Percentiles rank a stretch among this genome's conserved stretches.
phyloP scores from a whole-genome alignment of 2,888 invertebrate species.

The Thereva unica region DNA sequence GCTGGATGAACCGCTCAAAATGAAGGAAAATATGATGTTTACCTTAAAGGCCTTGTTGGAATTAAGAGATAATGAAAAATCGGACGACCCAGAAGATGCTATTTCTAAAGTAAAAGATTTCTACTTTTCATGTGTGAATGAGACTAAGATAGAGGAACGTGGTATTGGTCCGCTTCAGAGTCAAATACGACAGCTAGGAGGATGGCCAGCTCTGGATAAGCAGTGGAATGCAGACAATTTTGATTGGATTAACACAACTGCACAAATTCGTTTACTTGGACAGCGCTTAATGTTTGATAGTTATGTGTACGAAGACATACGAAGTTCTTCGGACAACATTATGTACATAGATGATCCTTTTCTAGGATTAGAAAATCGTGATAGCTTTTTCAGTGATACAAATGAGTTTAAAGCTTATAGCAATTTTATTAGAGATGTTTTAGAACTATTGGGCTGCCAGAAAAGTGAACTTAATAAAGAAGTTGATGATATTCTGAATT shows the following conservation, averaged over 20 bases:
- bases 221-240: slow-evolving; percentile 1
- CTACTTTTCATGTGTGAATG: slow-evolving; percentile 11
- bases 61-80: background rate
- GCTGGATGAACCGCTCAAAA: background rate
- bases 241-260: slow-evolving; percentile 15
- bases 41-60: background rate
- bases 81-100: background rate
- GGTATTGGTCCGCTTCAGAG: slow-evolving; percentile 2
- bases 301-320: slow-evolving; percentile 13
- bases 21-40: background rate
- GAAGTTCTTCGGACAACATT: slow-evolving; percentile 1
- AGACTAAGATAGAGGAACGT: background rate
- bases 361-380: slow-evolving; percentile 7
- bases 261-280: background rate
- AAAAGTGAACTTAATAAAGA: background rate
- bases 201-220: slow-evolving; percentile 16
- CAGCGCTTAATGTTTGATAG: slow-evolving; percentile 1
- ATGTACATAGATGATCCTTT: slow-evolving; percentile 7
- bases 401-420: slow-evolving; percentile 14
- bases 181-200: background rate
- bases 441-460: background rate
- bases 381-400: background rate
- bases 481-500: slow-evolving; percentile 20
- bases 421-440: slow-evolving; percentile 10
- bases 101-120: slow-evolving; percentile 15